These are phyloP conservation scores for Darevskia mixta DNA, from an alignment of 2,797 vertebrate genomes.

Conservation along the genomic window DNA sequence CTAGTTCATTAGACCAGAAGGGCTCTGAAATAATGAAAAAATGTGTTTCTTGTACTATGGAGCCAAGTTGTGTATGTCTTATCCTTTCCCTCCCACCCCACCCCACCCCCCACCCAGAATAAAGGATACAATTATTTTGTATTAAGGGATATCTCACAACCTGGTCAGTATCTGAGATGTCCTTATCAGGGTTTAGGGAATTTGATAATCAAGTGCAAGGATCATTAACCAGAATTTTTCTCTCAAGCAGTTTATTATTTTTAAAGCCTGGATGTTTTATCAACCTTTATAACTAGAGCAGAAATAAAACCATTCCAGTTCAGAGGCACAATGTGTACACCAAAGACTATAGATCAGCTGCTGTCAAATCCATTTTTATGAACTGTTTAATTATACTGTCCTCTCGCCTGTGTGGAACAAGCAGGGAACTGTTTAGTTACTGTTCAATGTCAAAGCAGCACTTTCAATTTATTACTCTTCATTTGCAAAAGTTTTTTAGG, in stretches of 20 bases:
- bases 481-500: constrained; percentile 1
- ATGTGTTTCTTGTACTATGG: not conserved
- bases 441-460: constrained; percentile 10
- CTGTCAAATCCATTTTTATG: constrained; percentile 33
- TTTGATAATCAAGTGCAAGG: constrained; percentile 1
- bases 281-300: constrained; percentile 54
- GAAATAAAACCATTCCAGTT: constrained; percentile 56
- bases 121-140: not conserved
- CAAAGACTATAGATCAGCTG: constrained; percentile 26
- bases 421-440: not conserved
- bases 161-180: not conserved
- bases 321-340: constrained; percentile 44
- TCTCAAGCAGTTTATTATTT: not conserved
- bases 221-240: not conserved
- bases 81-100: too few species aligned
- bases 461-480: constrained; percentile 15
- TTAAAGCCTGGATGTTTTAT: constrained; percentile 19
- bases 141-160: not conserved
- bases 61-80: not conserved
- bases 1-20: not conserved
- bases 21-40: not conserved
- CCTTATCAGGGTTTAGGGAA: not conserved
- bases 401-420: constrained; percentile 39
- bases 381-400: constrained; percentile 53
- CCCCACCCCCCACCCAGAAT: not conserved